Conservation (phyloP, 2,113 vertebrate genomes). For the Muntiacus reevesi region DNA sequence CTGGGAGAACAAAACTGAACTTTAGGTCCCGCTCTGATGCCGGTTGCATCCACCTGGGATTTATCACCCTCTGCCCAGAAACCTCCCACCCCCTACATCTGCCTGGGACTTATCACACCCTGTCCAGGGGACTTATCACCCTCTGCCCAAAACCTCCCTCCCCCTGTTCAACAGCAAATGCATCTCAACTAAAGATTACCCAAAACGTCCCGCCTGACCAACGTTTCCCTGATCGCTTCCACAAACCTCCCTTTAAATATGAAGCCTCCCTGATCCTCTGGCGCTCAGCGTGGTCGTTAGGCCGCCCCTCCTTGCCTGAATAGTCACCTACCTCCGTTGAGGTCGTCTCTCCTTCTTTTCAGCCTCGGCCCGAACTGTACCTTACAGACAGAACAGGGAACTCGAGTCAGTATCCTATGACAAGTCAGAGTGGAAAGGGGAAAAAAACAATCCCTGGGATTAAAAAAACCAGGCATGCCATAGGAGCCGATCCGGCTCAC, state of each 20-base stretch:
- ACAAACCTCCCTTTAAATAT: neutral
- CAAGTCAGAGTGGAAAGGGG: neutral
- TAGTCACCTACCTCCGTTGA: accelerated
- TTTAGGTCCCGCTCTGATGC: neutral
- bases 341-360: neutral
- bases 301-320: neutral
- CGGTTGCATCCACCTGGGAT: neutral
- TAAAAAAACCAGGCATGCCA: neutral
- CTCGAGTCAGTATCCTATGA: neutral
- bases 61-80: neutral
- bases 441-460: neutral
- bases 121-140: neutral
- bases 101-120: neutral
- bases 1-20: neutral
- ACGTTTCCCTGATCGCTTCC: neutral
- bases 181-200: neutral
- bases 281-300: neutral
- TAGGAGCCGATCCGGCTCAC: accelerated
- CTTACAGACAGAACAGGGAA: neutral
- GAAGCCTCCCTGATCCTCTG: neutral
- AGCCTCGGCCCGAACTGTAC: neutral
- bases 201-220: accelerated
- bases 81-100: neutral
- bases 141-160: neutral
- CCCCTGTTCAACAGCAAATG: neutral